Conservation (phyloP, 2,888 invertebrate species). For the Linyphia triangularis region DNA sequence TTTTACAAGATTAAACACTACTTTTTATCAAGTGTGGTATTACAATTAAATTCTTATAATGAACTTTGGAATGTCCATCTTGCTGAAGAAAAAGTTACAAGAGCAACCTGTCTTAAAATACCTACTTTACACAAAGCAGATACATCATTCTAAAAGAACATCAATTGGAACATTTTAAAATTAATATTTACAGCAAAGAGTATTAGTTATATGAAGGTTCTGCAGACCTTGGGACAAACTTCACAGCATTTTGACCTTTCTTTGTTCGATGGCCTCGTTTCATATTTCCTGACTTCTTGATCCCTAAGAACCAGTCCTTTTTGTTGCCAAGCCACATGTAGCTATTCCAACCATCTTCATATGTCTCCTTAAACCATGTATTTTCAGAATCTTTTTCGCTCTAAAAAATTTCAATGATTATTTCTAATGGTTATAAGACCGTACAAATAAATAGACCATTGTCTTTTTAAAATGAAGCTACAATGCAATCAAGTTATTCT, state of each 20-base stretch:
- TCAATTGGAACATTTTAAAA: not conserved
- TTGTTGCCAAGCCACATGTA: conserved; percentile 83
- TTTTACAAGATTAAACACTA: no score
- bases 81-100: not conserved
- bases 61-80: no score
- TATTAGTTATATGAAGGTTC: conserved; percentile 46
- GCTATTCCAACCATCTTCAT: conserved; percentile 80
- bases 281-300: conserved; percentile 84
- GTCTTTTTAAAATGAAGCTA: no score
- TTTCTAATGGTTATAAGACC: not conserved
- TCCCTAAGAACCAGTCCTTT: conserved; percentile 84
- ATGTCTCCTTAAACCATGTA: conserved; percentile 83
- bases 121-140: not conserved
- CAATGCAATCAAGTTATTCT: no score
- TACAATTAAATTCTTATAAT: no score
- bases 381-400: conserved; percentile 78
- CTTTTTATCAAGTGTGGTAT: no score
- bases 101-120: not conserved
- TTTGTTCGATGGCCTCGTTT: conserved; percentile 83
- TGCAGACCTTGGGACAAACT: conserved; percentile 82
- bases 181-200: not conserved
- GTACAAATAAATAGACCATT: no score
- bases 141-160: not conserved
- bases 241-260: conserved; percentile 83
- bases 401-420: conserved; percentile 42